Evolutionary conservation across 2,113 vertebrate species (phyloP).

Genomic region (Macquaria australasica): DNA sequence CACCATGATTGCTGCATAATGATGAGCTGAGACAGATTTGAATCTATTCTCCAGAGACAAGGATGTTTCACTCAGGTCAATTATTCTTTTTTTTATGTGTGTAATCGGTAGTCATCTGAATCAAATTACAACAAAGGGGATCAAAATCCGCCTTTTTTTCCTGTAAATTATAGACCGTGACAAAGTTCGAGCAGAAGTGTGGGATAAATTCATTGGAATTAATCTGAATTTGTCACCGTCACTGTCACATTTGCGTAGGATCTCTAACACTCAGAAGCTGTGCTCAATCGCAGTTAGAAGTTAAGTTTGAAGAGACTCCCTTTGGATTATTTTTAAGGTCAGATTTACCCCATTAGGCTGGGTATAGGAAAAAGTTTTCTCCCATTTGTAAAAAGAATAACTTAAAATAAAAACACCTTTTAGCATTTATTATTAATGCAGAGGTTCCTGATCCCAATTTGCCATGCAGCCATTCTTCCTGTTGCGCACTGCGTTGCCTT

Average conservation of each 20-base stretch:
- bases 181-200: conserved; percentile 50
- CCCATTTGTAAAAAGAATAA: conserved; percentile 44
- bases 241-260: conserved; percentile 47
- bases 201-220: conserved; percentile 61
- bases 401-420: conserved; percentile 19
- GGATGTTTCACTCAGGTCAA: conserved; percentile 62
- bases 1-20: conserved; percentile 59
- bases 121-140: conserved; percentile 60
- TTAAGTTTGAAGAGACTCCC: conserved; percentile 43
- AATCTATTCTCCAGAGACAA: conserved; percentile 61
- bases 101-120: conserved; percentile 47
- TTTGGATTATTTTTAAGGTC: conserved; percentile 32
- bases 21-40: conserved; percentile 53
- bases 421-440: conserved; percentile 52
- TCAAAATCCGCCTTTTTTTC: conserved; percentile 47
- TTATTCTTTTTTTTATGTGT: conserved; percentile 47
- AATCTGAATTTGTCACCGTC: conserved; percentile 61
- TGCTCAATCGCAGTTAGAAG: conserved; percentile 21
- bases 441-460: conserved; percentile 28
- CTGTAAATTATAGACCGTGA: conserved; percentile 56
- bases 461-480: not conserved
- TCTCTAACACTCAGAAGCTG: conserved; percentile 43
- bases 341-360: conserved; percentile 39
- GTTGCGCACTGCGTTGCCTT: not conserved
- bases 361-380: conserved; percentile 3